A percentile compares a stretch with the other conserved stretches of the same genome.
Conservation (phyloP, 2,797 vertebrate genomes). For the Nasua narica region DNA sequence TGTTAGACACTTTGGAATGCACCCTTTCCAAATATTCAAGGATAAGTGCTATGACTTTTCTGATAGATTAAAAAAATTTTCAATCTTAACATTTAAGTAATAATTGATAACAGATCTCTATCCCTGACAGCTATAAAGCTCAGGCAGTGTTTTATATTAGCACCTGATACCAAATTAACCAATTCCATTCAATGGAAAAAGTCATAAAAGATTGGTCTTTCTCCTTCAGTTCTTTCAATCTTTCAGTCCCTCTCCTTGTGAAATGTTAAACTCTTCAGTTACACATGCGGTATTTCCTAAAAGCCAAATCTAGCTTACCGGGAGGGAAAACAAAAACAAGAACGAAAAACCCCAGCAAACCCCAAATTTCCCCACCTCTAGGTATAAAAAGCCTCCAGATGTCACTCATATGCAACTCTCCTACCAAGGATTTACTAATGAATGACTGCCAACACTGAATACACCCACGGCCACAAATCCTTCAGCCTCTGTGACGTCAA, state of each 20-base stretch:
- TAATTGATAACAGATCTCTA: neutral
- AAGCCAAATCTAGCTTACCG: neutral
- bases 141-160: slow-evolving; percentile 5
- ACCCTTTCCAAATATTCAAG: neutral
- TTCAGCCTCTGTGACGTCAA: slow-evolving; percentile 48
- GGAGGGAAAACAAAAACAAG: neutral
- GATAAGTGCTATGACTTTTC: neutral
- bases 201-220: slow-evolving; percentile 1
- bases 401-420: slow-evolving; percentile 30
- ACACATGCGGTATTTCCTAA: neutral
- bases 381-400: slow-evolving; percentile 55
- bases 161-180: neutral
- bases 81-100: neutral
- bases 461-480: slow-evolving; percentile 38
- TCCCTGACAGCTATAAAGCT: neutral
- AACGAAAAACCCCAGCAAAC: neutral
- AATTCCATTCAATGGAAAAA: neutral
- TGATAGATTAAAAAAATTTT: neutral
- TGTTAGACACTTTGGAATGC: neutral
- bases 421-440: slow-evolving; percentile 47
- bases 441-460: slow-evolving; percentile 37
- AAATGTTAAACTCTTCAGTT: slow-evolving; percentile 38
- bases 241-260: neutral
- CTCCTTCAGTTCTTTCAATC: neutral
- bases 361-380: neutral